Conservation (phyloP, 2,888 invertebrate genomes). For the Drosophila cognata region DNA sequence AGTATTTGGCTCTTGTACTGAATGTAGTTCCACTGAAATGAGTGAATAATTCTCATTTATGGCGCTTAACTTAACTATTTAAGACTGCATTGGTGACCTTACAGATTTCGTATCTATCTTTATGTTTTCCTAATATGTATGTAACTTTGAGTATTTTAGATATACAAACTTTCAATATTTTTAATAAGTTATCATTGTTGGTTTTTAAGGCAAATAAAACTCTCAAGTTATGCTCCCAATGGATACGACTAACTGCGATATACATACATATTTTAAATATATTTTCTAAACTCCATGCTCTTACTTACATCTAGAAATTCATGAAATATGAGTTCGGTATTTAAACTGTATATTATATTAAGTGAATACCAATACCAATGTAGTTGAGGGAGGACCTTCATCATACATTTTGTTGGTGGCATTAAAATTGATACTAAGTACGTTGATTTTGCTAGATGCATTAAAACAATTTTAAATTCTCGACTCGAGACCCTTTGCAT, state of each 20-base stretch:
- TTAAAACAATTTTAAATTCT: slow-evolving; percentile 51
- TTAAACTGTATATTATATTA: slow-evolving; percentile 38
- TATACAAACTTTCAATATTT: slow-evolving; percentile 37
- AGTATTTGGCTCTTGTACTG: slow-evolving; percentile 50
- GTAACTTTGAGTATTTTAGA: slow-evolving; percentile 37
- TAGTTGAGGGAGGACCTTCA: slow-evolving; percentile 31
- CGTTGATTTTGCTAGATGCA: slow-evolving; percentile 45
- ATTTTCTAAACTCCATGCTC: slow-evolving; percentile 33
- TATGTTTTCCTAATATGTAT: slow-evolving; percentile 31
- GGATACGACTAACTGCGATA: slow-evolving; percentile 14
- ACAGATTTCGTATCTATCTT: slow-evolving; percentile 15
- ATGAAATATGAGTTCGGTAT: slow-evolving; percentile 57
- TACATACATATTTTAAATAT: slow-evolving; percentile 14
- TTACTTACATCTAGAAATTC: slow-evolving; percentile 63
- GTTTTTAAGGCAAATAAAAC: slow-evolving; percentile 61
- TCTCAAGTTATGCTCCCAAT: slow-evolving; percentile 47
- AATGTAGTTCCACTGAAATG: slow-evolving; percentile 32
- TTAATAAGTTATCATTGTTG: slow-evolving; percentile 46
- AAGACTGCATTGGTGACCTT: slow-evolving; percentile 10
- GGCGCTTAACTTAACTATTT: slow-evolving; percentile 18
- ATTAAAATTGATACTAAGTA: slow-evolving; percentile 60
- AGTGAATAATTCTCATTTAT: slow-evolving; percentile 12
- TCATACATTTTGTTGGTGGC: slow-evolving; percentile 33
- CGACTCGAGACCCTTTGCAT: slow-evolving; percentile 12
- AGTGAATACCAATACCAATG: slow-evolving; percentile 39